A percentile compares a stretch with the other conserved stretches of the same genome.
Evolutionary conservation across 2,888 invertebrate species (phyloP).

Genomic region (Latheticus oryzae): DNA sequence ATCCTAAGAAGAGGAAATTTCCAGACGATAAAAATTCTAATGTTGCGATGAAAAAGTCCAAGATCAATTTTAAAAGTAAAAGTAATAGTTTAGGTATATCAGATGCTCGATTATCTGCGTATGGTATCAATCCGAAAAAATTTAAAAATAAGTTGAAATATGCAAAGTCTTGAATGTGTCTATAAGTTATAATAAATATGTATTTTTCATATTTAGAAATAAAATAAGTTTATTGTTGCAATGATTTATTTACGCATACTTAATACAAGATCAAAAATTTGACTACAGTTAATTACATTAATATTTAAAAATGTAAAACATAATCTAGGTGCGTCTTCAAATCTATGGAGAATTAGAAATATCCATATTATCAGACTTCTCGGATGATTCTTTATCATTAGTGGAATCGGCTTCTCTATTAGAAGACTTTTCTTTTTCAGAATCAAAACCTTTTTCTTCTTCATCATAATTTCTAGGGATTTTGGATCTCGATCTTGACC

Average conservation of each 20-base stretch:
- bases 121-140: conserved; percentile 92
- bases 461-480: conserved; percentile 69
- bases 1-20: conserved; percentile 36
- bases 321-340: conserved; percentile 1
- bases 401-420: conserved; percentile 53
- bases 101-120: conserved; percentile 88
- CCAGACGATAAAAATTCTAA: conserved; percentile 38
- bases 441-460: conserved; percentile 67
- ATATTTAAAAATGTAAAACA: conserved; percentile 8
- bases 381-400: conserved; percentile 69
- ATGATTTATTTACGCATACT: background rate
- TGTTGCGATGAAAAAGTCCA: conserved; percentile 56
- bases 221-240: background rate
- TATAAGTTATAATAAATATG: background rate
- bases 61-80: conserved; percentile 53
- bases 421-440: conserved; percentile 59
- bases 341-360: conserved; percentile 80
- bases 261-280: background rate
- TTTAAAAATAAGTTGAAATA: conserved; percentile 83
- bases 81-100: conserved; percentile 65
- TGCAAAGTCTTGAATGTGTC: conserved; percentile 42
- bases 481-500: conserved; percentile 56
- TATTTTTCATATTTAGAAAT: background rate
- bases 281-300: conserved; percentile 14
- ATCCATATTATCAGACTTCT: conserved; percentile 80